A percentile compares a stretch with the other conserved stretches of the same genome.
phyloP scores from a whole-genome alignment of 2,888 invertebrate species.

The Dryococelus australis region DNA sequence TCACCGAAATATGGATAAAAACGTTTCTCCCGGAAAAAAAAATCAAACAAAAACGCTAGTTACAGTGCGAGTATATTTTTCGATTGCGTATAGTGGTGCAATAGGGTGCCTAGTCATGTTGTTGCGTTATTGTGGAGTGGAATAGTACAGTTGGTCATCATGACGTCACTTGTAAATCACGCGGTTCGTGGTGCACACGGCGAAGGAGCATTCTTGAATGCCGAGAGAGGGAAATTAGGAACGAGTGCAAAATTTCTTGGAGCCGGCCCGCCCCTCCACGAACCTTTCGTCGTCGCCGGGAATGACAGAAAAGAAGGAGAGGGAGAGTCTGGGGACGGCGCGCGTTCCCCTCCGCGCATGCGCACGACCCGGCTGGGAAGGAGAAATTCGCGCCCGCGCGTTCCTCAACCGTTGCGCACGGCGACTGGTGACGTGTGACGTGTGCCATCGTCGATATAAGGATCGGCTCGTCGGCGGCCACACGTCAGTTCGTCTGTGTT shows the following conservation, averaged over 20 bases:
- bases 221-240: neutral
- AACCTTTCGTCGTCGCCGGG: too few species aligned
- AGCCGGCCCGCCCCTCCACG: neutral
- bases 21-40: too few species aligned
- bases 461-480: neutral
- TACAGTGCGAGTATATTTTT: too few species aligned
- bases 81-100: too few species aligned
- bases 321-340: neutral
- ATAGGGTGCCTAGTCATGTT: too few species aligned
- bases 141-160: too few species aligned
- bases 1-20: too few species aligned
- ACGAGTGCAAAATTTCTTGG: neutral
- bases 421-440: neutral
- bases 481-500: neutral
- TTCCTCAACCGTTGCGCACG: constrained; percentile 5
- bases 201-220: neutral
- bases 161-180: too few species aligned
- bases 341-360: neutral
- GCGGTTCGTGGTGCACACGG: neutral
- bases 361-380: neutral
- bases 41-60: too few species aligned
- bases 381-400: neutral
- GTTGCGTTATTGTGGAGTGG: too few species aligned
- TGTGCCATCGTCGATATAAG: neutral
- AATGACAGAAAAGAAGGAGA: neutral